Conservation (phyloP, 2,888 invertebrate genomes). For the Morpho achilles region DNA sequence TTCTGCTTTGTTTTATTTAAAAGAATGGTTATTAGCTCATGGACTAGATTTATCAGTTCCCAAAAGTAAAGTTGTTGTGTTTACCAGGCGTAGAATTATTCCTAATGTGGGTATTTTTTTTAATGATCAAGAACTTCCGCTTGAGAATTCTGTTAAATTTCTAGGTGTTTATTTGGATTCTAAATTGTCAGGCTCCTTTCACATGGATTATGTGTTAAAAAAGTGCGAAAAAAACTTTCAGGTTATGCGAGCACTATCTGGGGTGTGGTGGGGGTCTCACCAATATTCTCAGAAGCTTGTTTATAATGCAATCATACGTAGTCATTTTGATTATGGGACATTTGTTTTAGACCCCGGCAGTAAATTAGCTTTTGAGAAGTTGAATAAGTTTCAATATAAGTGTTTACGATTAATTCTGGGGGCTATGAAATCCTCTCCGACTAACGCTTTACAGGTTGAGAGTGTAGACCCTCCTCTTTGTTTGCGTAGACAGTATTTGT, state of each 20-base stretch:
- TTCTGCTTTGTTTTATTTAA: too few species aligned
- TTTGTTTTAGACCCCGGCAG: slow-evolving; percentile 1
- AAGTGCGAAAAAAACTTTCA: neutral
- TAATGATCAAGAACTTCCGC: too few species aligned
- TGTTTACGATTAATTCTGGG: neutral
- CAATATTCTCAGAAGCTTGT: neutral
- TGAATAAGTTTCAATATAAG: slow-evolving; percentile 1
- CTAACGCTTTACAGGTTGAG: slow-evolving; percentile 5
- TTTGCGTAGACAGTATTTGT: neutral
- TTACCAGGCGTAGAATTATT: too few species aligned
- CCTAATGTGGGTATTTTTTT: too few species aligned
- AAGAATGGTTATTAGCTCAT: too few species aligned
- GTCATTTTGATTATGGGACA: neutral
- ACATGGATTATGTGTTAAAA: neutral
- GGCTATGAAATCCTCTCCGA: neutral
- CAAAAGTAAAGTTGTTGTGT: too few species aligned
- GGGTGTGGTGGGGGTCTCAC: slow-evolving; percentile 1
- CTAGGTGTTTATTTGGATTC: too few species aligned
- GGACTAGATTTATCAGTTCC: too few species aligned
- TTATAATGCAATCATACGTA: slow-evolving; percentile 5
- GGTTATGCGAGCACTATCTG: neutral
- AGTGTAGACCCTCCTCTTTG: neutral
- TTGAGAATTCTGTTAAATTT: too few species aligned
- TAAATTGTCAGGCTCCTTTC: neutral
- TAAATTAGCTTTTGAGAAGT: slow-evolving; percentile 1